A percentile compares a stretch with the other conserved stretches of the same genome.
Evolutionary conservation across 2,888 invertebrate genomes (phyloP).

Genomic region (Steinernema scapterisci): DNA sequence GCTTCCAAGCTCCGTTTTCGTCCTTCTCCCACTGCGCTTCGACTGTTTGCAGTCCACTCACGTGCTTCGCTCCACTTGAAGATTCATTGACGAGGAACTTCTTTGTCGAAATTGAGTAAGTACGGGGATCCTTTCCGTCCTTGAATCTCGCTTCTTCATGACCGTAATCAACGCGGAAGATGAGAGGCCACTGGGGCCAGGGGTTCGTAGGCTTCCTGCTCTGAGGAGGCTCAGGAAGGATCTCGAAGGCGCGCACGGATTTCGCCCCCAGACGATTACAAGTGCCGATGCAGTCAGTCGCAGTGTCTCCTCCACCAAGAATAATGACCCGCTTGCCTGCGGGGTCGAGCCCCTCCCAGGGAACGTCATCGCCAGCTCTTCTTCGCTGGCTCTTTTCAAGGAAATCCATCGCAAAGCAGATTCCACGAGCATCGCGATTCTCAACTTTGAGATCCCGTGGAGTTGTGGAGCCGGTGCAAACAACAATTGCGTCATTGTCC

Average conservation of each 20-base stretch:
- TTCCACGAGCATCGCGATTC: slow-evolving; percentile 80
- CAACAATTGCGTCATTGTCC: slow-evolving; percentile 83
- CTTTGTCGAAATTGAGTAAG: slow-evolving; percentile 89
- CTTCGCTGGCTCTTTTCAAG: slow-evolving; percentile 94
- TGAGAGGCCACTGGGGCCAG: slow-evolving; percentile 97
- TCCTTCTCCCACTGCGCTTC: slow-evolving; percentile 92
- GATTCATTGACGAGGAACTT: slow-evolving; percentile 57
- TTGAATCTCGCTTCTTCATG: slow-evolving; percentile 86
- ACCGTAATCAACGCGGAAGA: slow-evolving; percentile 95
- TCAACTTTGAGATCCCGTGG: slow-evolving; percentile 78
- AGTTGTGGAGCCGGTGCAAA: slow-evolving; percentile 94
- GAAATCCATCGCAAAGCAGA: slow-evolving; percentile 97
- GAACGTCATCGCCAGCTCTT: slow-evolving; percentile 72
- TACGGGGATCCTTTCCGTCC: slow-evolving; percentile 87
- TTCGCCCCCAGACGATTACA: slow-evolving; percentile 88
- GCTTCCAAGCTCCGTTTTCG: slow-evolving; percentile 85
- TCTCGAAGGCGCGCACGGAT: slow-evolving; percentile 92
- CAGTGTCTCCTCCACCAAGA: slow-evolving; percentile 85
- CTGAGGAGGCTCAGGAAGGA: slow-evolving; percentile 86
- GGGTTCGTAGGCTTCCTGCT: slow-evolving; percentile 84
- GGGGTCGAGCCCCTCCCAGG: slow-evolving; percentile 76
- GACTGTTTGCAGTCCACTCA: slow-evolving; percentile 87
- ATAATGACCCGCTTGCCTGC: slow-evolving; percentile 92
- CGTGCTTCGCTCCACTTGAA: slow-evolving; percentile 54
- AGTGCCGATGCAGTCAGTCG: slow-evolving; percentile 97